These are phyloP conservation scores for Microplitis deprimator DNA, from an alignment of 2,888 invertebrate species.

Conservation along the genomic window DNA sequence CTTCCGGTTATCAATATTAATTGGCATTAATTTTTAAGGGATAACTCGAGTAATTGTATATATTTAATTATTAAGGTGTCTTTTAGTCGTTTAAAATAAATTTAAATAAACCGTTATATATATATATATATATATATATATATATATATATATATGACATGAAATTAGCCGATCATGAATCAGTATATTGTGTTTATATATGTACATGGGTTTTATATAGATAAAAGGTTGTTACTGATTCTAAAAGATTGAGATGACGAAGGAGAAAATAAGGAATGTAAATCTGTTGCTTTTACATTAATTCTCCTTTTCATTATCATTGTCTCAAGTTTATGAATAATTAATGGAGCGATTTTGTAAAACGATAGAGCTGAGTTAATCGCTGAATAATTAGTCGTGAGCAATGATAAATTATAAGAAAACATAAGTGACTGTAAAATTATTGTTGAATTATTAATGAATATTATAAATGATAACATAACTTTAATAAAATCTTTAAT, in stretches of 20 bases:
- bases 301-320: constrained; percentile 27
- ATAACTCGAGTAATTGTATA: constrained; percentile 6
- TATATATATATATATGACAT: neutral
- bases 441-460: constrained; percentile 8
- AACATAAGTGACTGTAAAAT: neutral
- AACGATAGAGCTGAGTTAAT: neutral
- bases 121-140: too few species aligned
- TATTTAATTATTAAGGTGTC: neutral
- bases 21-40: constrained; percentile 1
- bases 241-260: constrained; percentile 14
- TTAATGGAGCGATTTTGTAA: neutral
- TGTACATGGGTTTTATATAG: neutral
- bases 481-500: too few species aligned
- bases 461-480: constrained; percentile 10
- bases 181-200: neutral
- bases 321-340: constrained; percentile 18
- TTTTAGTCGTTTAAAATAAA: constrained; percentile 12
- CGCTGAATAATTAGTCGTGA: constrained; percentile 4
- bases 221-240: constrained; percentile 12
- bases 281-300: constrained; percentile 28
- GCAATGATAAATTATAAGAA: neutral
- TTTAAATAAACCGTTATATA: too few species aligned
- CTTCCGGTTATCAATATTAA: constrained; percentile 23
- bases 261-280: constrained; percentile 24
- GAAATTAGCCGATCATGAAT: constrained; percentile 1